Evolutionary conservation across 2,888 invertebrate species (phyloP).

Genomic region (Disparrhopalites patrizii): DNA sequence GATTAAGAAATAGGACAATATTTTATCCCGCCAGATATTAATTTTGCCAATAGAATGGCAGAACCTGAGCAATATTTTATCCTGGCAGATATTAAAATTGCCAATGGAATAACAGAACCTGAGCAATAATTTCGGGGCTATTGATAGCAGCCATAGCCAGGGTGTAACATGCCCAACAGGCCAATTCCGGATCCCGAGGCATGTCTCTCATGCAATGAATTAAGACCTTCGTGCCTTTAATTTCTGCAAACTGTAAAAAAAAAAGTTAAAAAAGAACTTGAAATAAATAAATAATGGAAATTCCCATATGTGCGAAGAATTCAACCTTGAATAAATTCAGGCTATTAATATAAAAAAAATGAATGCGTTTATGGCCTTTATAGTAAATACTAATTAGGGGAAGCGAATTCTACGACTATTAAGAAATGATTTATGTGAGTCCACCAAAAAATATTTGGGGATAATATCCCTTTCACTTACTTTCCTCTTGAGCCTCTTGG

Average conservation of each 20-base stretch:
- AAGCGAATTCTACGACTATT: too few relatives aligned
- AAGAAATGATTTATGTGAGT: not conserved
- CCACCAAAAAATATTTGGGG: not conserved
- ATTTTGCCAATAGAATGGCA: not conserved
- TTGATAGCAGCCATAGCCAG: constrained; percentile 34
- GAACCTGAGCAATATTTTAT: not conserved
- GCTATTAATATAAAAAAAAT: too few relatives aligned
- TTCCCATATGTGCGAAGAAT: too few relatives aligned
- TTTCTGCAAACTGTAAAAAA: constrained; percentile 31
- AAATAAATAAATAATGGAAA: too few relatives aligned
- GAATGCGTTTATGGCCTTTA: too few relatives aligned
- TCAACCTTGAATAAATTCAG: too few relatives aligned
- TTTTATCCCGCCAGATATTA: not conserved
- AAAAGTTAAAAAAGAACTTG: too few relatives aligned
- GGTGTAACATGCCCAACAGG: constrained; percentile 42
- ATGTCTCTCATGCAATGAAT: constrained; percentile 28
- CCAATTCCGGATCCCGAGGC: constrained; percentile 19
- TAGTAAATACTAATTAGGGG: too few relatives aligned
- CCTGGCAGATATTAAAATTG: not conserved
- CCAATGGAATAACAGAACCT: too few relatives aligned
- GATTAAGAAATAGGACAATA: not conserved
- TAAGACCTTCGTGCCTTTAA: constrained; percentile 33
- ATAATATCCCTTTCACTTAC: constrained; percentile 25
- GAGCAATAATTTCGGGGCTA: constrained; percentile 31
- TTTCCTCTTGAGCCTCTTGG: constrained; percentile 28